These are phyloP conservation scores for Percopsis omiscomaycus DNA, from an alignment of 2,797 vertebrate genomes.

Conservation along the genomic window DNA sequence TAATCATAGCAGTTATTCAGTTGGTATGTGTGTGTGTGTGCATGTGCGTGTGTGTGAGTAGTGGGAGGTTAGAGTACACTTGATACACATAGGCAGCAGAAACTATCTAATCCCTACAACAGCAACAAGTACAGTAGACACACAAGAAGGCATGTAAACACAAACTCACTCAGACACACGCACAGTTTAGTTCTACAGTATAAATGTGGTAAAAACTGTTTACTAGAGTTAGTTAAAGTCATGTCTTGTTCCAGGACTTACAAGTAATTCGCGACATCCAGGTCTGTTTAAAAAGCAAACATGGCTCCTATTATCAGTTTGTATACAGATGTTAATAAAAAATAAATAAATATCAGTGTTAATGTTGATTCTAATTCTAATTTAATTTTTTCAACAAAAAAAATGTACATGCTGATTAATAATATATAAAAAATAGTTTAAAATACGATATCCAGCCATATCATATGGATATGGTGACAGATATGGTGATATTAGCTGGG, in stretches of 20 bases:
- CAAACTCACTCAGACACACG: no score
- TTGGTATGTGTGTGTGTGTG: conserved; percentile 29
- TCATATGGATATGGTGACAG: no score
- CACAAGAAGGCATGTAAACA: conserved; percentile 13
- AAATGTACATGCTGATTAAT: no score
- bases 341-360: no score
- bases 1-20: conserved; percentile 41
- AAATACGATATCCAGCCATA: no score
- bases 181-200: conserved; percentile 28
- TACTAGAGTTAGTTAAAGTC: conserved; percentile 49
- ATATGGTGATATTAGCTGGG: no score
- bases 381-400: no score
- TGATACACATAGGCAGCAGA: conserved; percentile 57
- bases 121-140: conserved; percentile 22
- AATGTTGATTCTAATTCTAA: no score
- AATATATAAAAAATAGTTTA: no score
- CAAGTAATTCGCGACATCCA: conserved; percentile 69
- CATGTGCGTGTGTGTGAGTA: background rate
- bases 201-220: conserved; percentile 30
- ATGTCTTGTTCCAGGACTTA: conserved; percentile 46
- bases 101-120: conserved; percentile 31
- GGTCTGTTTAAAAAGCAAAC: conserved; percentile 61
- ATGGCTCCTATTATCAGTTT: conserved; percentile 27
- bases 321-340: background rate
- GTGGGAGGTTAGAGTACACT: conserved; percentile 40